Base-by-base conservation (phyloP, 2,797 vertebrate genomes). In the Pempheris klunzingeri region DNA sequence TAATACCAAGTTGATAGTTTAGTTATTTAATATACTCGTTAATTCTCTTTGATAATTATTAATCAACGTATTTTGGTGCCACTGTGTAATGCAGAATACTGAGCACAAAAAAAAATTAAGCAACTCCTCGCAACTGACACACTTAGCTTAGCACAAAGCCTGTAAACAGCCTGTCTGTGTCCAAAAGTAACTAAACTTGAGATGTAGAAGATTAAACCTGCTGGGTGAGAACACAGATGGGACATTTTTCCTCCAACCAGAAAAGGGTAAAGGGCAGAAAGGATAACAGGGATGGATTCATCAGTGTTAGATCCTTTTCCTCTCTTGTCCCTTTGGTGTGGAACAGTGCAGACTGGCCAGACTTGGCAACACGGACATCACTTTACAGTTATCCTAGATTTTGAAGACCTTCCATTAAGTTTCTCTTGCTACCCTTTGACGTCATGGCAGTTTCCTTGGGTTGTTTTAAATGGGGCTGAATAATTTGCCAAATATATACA, bases 261-360 rank as follows among this genome's bases (percentile, higher is more conserved):
- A 39, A 80, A n/a, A n/a, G n/a, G 50, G 22, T 58, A 28, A 76
- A 71, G 61, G 47, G 30, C 3, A 46, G 32, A 1, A 72, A 50
- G 26, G 38, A 68, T 61, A 57, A 55, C 47, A 20, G 61, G 44
- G 61, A 24, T 12, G 36, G 63, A 52, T 50, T 44, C 5, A 2
- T 18, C 4, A 15, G 22, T 30, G 32, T 36, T 4, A 36, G 28
- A 52, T 66, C 4, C 36, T 34, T 65, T 26, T 9, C 54, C 32
- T 34, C 46, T 41, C 24, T n/a, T 15, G 53, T 71, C 61, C 32
- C 59, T n/a, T 15, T 24, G 32, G 41, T 41, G 55, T 28, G 20
- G 36, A 60, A 49, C 14, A 58, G 43, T 50, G 63, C 63, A 46
- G 46, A 34, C 28, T 10, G 17, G 7, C 41, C 63, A n/a, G 18